Evolutionary conservation across 2,888 invertebrate species (phyloP).

Genomic region (Tetanocera ferruginea): DNA sequence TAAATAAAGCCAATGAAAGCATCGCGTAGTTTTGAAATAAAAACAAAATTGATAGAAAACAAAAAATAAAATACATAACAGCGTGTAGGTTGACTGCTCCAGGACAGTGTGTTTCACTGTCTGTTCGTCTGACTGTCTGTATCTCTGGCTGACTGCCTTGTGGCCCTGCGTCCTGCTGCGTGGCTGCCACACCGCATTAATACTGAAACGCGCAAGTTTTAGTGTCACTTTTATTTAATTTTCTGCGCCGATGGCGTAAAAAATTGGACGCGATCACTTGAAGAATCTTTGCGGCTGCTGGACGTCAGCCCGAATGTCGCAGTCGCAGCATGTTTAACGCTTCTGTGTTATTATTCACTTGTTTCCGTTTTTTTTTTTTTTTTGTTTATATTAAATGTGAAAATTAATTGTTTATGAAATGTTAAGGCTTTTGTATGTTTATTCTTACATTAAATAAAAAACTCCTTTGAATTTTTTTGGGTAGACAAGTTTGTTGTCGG

Average conservation of each 20-base stretch:
- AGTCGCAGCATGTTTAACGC: slow-evolving; percentile 29
- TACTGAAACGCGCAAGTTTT: background rate
- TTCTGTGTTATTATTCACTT: background rate
- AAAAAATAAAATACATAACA: background rate
- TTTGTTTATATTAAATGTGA: background rate
- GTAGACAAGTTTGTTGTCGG: no score
- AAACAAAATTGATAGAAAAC: background rate
- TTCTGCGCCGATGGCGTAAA: slow-evolving; percentile 11
- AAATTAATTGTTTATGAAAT: background rate
- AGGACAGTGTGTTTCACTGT: background rate
- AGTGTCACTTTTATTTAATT: slow-evolving; percentile 31
- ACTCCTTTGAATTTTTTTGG: no score
- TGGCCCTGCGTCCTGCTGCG: background rate
- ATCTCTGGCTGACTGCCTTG: background rate
- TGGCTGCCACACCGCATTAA: background rate
- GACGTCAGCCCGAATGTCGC: background rate
- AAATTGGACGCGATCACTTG: slow-evolving; percentile 21
- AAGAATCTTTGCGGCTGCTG: slow-evolving; percentile 5
- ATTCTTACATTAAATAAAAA: no score
- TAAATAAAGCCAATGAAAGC: background rate
- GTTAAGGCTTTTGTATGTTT: background rate
- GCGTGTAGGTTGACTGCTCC: background rate
- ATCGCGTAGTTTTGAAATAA: background rate
- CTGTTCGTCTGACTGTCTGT: background rate
- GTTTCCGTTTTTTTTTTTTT: background rate